Evolutionary conservation across 2,113 vertebrate genomes (phyloP), one percentile per base, ranked within the genome.

Genomic region (Procavia capensis): DNA sequence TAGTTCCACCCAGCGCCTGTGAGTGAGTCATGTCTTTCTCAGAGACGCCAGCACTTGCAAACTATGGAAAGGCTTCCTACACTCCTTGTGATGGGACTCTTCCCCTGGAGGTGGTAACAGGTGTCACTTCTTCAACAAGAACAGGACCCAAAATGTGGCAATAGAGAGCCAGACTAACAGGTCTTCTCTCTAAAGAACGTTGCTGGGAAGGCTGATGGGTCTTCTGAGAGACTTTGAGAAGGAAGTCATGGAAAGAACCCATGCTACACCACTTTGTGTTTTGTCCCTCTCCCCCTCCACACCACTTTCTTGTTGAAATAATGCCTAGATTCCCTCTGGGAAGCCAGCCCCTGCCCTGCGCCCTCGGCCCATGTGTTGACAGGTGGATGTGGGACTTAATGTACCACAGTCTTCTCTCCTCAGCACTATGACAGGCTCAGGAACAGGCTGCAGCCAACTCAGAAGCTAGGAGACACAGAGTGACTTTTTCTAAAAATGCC

Each of bases 181-280:
- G 9, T 31, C 64, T 41, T 17, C 20, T 17, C 20, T 57, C 86
- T 80, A 8, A 74, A 90, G 27, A 80, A 54, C 8, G 31, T 16
- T 70, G 66, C 45, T 80, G 81, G 72, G 36, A 76, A 63, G 81
- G 57, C 72, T 88, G 64, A 61, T 70, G 17, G 47, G 22, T 78
- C 91, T 94, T 89, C 74, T 64, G 43, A 85, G 85, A 90, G 41
- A 47, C 83, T 74, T 29, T 59, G 43, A 25, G 85, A 94, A 79
- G 34, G 9, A 13, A 90, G 63, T 85, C 7, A 63, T 45, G 16
- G 78, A 39, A 80, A 45, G 76, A 47, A 68, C 34, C 41, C 41
- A 43, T 54, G 80, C 4, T 27, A 90, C 87, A 20, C 14, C 36
- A 87, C 27, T 78, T 79, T 27, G 64, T 68, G 61, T 66, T 29